These are phyloP conservation scores for Aquatica leii DNA, from an alignment of 2,888 invertebrate genomes.

Conservation along the genomic window DNA sequence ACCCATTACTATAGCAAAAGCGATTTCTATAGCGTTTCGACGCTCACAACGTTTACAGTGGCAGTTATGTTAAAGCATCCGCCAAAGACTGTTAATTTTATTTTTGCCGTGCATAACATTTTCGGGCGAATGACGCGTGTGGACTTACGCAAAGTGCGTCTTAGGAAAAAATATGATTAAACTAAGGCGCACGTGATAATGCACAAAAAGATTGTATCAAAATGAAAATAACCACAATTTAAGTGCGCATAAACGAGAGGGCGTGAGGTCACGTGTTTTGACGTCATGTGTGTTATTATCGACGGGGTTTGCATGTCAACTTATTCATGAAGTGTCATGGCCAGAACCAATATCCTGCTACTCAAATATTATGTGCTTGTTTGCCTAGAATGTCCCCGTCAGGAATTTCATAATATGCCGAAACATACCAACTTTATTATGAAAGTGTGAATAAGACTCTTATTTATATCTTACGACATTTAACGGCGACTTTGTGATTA, in stretches of 20 bases:
- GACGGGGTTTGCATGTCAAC: constrained; percentile 47
- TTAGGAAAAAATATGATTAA: background rate
- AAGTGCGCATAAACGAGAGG: constrained; percentile 47
- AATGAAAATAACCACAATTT: constrained; percentile 37
- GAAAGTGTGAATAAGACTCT: background rate
- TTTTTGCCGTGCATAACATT: background rate
- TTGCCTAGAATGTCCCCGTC: constrained; percentile 18
- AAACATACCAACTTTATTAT: constrained; percentile 1
- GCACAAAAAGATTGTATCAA: background rate
- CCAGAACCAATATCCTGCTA: constrained; percentile 44
- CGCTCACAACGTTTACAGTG: constrained; percentile 39
- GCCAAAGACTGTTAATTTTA: constrained; percentile 42
- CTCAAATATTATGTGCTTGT: constrained; percentile 29
- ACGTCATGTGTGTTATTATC: constrained; percentile 46
- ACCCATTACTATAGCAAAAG: constrained; percentile 44
- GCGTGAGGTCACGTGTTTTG: constrained; percentile 48
- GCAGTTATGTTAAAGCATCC: constrained; percentile 43
- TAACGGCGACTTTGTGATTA: too few relatives aligned
- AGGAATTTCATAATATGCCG: background rate
- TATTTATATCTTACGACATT: too few relatives aligned
- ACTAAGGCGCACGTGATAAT: background rate
- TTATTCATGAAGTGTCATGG: constrained; percentile 51
- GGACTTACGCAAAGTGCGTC: too few relatives aligned
- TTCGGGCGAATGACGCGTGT: constrained; percentile 10
- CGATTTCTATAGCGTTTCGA: constrained; percentile 45